phyloP scores from a whole-genome alignment of 2,888 invertebrate species.

The Tridacna crocea region DNA sequence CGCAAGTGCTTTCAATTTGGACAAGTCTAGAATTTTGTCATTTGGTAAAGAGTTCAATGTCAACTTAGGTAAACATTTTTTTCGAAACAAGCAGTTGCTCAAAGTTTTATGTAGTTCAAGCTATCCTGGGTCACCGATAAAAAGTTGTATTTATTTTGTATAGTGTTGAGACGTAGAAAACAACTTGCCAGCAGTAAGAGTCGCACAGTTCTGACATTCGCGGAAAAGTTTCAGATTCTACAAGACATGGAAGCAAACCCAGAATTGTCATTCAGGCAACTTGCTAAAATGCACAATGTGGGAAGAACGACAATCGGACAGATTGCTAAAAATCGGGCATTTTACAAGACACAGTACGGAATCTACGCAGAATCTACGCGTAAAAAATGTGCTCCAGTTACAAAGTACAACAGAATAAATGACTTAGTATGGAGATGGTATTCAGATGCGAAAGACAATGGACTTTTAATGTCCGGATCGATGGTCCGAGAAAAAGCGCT shows the following conservation, averaged over 20 bases:
- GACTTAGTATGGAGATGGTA: constrained; percentile 43
- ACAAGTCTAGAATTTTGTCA: too few relatives aligned
- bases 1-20: too few relatives aligned
- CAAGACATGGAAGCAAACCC: constrained; percentile 27
- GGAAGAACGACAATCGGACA: constrained; percentile 39
- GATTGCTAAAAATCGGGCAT: constrained; percentile 31
- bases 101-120: background rate
- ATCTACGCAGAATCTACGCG: constrained; percentile 34
- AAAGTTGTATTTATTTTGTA: background rate
- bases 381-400: constrained; percentile 28
- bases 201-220: constrained; percentile 23
- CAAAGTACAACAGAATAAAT: constrained; percentile 40
- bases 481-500: constrained; percentile 50
- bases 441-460: constrained; percentile 27
- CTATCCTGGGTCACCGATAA: too few relatives aligned
- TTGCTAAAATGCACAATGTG: constrained; percentile 38
- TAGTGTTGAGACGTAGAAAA: background rate
- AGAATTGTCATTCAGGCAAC: constrained; percentile 28
- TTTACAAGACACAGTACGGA: constrained; percentile 32
- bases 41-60: background rate
- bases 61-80: background rate
- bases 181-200: background rate
- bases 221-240: constrained; percentile 40
- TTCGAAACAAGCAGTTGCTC: background rate
- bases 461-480: constrained; percentile 36